Evolutionary conservation across 1,140 invertebrate genomes (phyloP), one percentile per base, ranked within the genome.

Genomic region (Drosophila nasuta): DNA sequence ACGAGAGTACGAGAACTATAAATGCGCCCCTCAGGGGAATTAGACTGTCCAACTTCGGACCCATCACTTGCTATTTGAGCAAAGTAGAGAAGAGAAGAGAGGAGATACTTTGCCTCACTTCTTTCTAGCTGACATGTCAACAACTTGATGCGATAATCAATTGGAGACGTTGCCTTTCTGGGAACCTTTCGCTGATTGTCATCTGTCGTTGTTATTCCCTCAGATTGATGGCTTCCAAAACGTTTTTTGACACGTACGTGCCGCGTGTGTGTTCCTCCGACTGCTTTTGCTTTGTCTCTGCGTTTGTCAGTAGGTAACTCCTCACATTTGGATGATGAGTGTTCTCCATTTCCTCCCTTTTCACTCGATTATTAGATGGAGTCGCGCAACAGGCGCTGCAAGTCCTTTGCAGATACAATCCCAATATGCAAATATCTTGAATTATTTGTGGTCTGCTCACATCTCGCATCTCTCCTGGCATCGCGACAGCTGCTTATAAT

Each of bases 171-270:
- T 17, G 46, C 41, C 41, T 41, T 38, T 41, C 33, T 51, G 49
- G 45, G 35, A 38, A 35, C 20, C 20, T 25, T 4, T 25, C 65
- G 58, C 57, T 54, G 65, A 60, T 60, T 78, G 75, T 65, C 75
- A 75, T 63, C 63, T 72, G 72, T 71, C 77, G 72, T 54, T 79
- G 60, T 52, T 73, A 28, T 69, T 38, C 46, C 77, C 33, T 15
- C 64, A 73, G 77, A 81, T 81, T 81, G 77, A 81, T 81, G 72
- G 72, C 65, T 65, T 68, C 64, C 72, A 75, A 70, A 81, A 71
- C 57, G 76, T 35, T 76, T 81, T 72, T 69, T 72, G 67, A 72
- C 79, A 79, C 62, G 73, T 68, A 76, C 76, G 77, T 77, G 63
- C 65, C 38, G 67, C 60, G 43, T 63, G 52, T 70, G 57, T 33